phyloP scores from a whole-genome alignment of 2,888 invertebrate genomes.

The Pterostichus madidus region DNA sequence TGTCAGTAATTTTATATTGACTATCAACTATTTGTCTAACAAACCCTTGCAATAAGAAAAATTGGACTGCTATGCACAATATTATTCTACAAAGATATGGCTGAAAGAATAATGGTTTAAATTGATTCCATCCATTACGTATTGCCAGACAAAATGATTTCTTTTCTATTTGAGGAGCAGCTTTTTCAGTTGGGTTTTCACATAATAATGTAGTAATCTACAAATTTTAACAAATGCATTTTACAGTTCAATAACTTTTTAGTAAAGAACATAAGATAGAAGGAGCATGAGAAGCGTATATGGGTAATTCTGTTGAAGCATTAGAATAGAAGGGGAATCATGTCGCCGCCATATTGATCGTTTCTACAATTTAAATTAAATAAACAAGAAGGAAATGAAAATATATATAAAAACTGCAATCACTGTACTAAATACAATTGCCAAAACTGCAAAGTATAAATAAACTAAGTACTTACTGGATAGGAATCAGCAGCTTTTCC shows the following conservation, averaged over 20 bases:
- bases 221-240: not conserved
- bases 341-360: no score
- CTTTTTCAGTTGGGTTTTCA: not conserved
- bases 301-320: no score
- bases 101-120: conserved; percentile 3
- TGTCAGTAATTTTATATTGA: not conserved
- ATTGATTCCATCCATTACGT: conserved; percentile 70
- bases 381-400: no score
- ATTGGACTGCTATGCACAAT: not conserved
- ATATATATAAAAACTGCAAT: no score
- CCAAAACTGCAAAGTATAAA: no score
- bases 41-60: conserved; percentile 2
- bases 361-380: no score
- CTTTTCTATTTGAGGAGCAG: not conserved
- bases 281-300: no score
- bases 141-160: conserved; percentile 74
- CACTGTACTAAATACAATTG: no score
- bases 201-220: conserved; percentile 17
- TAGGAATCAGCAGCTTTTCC: conserved; percentile 76
- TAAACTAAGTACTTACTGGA: conserved; percentile 76
- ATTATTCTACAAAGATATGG: conserved; percentile 3
- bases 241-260: no score
- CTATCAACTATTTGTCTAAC: not conserved
- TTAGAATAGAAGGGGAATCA: no score
- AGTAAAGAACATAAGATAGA: no score